phyloP scores from a whole-genome alignment of 2,797 vertebrate species.

The Zalophus californianus region DNA sequence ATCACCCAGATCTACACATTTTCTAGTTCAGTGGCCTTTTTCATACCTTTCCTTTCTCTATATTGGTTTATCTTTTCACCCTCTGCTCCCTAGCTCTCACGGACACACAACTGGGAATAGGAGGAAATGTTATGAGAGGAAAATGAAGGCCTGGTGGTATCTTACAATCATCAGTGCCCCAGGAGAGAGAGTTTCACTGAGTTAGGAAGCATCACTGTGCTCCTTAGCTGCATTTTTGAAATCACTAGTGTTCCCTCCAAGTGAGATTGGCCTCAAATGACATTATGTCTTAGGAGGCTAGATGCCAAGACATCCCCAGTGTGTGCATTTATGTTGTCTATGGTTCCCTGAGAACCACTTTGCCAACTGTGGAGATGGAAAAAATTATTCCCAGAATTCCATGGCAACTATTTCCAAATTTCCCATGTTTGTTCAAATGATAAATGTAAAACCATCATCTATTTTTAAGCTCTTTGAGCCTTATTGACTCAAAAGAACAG shows the following conservation, averaged over 20 bases:
- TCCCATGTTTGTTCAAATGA: conserved; percentile 78
- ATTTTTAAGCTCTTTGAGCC: conserved; percentile 74
- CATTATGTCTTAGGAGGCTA: conserved; percentile 12
- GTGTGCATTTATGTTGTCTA: not conserved
- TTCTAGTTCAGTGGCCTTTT: not conserved
- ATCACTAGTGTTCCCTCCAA: not conserved
- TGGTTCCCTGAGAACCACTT: conserved; percentile 37
- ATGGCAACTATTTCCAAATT: conserved; percentile 49
- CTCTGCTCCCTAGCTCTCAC: not conserved
- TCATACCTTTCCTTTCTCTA: not conserved
- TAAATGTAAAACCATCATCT: conserved; percentile 69
- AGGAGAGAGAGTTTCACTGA: not conserved
- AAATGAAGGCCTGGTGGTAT: not conserved
- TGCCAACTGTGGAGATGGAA: conserved; percentile 34
- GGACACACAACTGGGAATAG: not conserved
- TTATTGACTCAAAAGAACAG: conserved; percentile 65
- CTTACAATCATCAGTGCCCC: not conserved
- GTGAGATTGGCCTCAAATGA: conserved; percentile 35
- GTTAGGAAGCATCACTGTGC: not conserved
- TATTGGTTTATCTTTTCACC: not conserved
- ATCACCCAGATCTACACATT: not conserved
- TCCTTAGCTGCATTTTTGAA: conserved; percentile 11
- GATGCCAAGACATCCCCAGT: not conserved
- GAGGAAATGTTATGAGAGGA: not conserved
- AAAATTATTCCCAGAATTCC: conserved; percentile 55